Base-by-base conservation (phyloP, 2,797 vertebrate genomes). In the Myotis pilosus region DNA sequence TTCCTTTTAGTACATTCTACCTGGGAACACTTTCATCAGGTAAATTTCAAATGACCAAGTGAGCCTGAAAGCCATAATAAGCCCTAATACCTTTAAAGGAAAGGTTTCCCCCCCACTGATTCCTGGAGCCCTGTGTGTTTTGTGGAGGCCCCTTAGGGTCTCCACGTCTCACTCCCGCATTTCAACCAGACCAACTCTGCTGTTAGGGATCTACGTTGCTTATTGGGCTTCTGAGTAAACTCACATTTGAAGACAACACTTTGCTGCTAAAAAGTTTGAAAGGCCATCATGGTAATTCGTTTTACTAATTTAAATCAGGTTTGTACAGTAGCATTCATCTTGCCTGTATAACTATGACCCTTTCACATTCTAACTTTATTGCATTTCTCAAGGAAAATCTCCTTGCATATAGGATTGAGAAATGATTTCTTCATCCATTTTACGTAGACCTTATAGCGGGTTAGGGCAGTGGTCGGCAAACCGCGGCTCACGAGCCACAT, bases 321-420 rank as follows among this genome's bases (percentile, higher is more conserved):
- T 86, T 49, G 49, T 33, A 2, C 15, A 25, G 41, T 62, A n/a
- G 44, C 72, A 51, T 13, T 33, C 53, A 68, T 84, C 60, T 71
- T 84, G n/a, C 16, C 64, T 86, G 9, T 8, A 3, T 55, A 72
- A 51, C 49, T 84, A 5, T 4, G n/a, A 47, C 11, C n/a, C n/a
- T 87, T 95, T 92, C 80, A 19, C 60, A 57, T 95, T 81, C 47
- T 20, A 51, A 30, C 60, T 51, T 55, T 23, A 0, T 72, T 90
- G 80, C 28, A 33, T 83, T 81, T 92, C 71, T 87, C 20, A 80
- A 64, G 89, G 83, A 83, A 79, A 64, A 66, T 72, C 36, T 87
- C 90, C 57, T 91, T 13, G 13, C 33, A 6, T 53, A 5, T 22
- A 57, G 51, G 53, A 66, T 60, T 74, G 79, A 83, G 87, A 71